These are phyloP conservation scores for Pseudopodoces humilis DNA, from an alignment of 2,113 vertebrate species.

Conservation along the genomic window DNA sequence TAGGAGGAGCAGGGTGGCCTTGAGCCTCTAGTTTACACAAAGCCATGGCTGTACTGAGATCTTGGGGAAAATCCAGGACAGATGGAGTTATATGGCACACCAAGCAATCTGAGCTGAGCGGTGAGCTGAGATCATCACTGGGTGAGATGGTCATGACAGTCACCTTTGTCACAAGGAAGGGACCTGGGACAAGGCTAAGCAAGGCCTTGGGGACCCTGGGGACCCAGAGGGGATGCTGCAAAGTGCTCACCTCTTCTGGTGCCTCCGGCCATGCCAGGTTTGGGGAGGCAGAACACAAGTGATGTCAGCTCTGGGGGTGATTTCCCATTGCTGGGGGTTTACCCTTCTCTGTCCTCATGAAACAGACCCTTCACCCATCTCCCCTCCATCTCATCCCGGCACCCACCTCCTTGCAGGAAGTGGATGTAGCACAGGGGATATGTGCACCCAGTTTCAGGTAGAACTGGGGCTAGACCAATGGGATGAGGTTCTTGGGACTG, in stretches of 20 bases:
- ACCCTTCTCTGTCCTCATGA: neutral
- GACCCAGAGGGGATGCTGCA: neutral
- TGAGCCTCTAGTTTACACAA: constrained; percentile 40
- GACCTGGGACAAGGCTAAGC: neutral
- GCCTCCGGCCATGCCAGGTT: neutral
- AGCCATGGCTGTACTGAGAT: neutral
- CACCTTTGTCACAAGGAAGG: neutral
- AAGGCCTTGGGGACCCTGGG: neutral
- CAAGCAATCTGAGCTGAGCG: neutral
- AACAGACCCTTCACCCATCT: neutral
- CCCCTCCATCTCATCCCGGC: neutral
- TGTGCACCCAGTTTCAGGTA: neutral
- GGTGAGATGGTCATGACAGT: neutral
- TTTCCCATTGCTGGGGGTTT: neutral
- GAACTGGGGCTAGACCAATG: neutral
- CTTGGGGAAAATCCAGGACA: neutral
- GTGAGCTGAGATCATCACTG: neutral
- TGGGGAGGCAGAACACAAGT: fast-evolving
- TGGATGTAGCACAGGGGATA: neutral
- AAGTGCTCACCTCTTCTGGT: neutral
- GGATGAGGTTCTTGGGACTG: neutral
- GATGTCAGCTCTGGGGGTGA: neutral
- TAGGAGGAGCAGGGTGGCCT: constrained; percentile 3
- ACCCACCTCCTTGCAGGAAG: neutral
- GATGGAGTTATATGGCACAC: neutral